Base-by-base conservation (phyloP, 2,888 invertebrate species). In the Diloba caeruleocephala region DNA sequence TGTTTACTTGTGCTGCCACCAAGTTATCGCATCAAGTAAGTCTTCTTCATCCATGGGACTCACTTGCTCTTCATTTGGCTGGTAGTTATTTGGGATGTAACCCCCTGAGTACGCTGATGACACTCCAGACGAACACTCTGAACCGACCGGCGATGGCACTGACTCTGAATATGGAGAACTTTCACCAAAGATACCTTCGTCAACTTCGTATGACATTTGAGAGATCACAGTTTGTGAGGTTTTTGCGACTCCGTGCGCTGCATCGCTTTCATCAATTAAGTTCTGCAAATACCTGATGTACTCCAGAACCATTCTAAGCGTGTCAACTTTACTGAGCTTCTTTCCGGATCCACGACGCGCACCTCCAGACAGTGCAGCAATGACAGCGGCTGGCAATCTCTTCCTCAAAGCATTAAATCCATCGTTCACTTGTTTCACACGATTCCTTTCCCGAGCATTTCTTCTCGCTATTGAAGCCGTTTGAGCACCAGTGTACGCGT, bases 381-480 rank as follows among this genome's bases (percentile, higher is more conserved):
- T 95, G 5, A 97, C 95, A n/a, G 95, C 94, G 43, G 96, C 95
- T 0, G 98, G 98, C 67, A 98, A 95, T 81, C 98, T 97, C 75
- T 97, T 97, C 44, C 98, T 94, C 28, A 98, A 89, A 34, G 97
- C 97, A 50, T 97, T 97, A 82, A 98, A 98, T 58, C 98, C 98
- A 81, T 98, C 97, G 91, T 98, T 98, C 82, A 98, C 98, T 95
- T 98, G 98, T 89, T 98, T 98, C 55, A 98, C 98, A 59, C 99
- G 96, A 84, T 98, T 98, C 69, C 99, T 94, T 88, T 99, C 99
- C 10, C 99, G 95, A n/a, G 98, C 98, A 88, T 99, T 99, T 74
- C 99, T 95, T 46, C 98, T 94, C 0, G 97, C 97, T 10, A 98
- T 98, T 0, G 98, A 97, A 23, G 96, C 96, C 45, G 97, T 94